Evolutionary conservation across 2,113 vertebrate species (phyloP).

Genomic region (Aix galericulata): DNA sequence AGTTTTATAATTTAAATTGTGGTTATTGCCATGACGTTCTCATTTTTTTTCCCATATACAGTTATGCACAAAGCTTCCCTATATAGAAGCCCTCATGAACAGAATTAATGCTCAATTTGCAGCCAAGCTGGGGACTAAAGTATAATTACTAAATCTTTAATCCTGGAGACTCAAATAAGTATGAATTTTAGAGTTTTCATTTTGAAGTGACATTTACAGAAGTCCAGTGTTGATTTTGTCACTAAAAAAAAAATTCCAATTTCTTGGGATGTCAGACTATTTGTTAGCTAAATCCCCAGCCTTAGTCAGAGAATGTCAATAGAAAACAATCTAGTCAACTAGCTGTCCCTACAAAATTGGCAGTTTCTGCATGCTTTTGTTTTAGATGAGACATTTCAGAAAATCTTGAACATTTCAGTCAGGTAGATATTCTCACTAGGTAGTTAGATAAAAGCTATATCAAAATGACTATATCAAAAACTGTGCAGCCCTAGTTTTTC

Average conservation of each 20-base stretch:
- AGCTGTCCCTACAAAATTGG: neutral
- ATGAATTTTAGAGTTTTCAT: neutral
- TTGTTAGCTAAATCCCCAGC: neutral
- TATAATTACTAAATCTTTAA: neutral
- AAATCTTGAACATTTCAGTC: neutral
- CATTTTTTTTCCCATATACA: neutral
- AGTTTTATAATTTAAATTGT: neutral
- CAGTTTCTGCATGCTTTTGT: neutral
- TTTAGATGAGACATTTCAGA: neutral
- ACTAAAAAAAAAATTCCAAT: neutral
- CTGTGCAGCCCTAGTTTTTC: neutral
- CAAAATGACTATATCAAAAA: neutral
- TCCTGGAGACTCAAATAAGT: neutral
- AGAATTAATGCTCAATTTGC: neutral
- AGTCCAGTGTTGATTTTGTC: neutral
- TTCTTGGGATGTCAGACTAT: neutral
- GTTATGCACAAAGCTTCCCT: neutral
- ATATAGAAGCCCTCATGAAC: neutral
- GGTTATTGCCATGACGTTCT: neutral
- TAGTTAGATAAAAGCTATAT: neutral
- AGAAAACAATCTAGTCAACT: neutral
- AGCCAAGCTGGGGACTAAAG: neutral
- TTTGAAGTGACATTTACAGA: neutral
- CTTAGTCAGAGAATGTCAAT: neutral
- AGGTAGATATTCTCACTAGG: neutral